These are phyloP conservation scores for Cheilosia urbana DNA, from an alignment of 2,888 invertebrate species.

Conservation along the genomic window DNA sequence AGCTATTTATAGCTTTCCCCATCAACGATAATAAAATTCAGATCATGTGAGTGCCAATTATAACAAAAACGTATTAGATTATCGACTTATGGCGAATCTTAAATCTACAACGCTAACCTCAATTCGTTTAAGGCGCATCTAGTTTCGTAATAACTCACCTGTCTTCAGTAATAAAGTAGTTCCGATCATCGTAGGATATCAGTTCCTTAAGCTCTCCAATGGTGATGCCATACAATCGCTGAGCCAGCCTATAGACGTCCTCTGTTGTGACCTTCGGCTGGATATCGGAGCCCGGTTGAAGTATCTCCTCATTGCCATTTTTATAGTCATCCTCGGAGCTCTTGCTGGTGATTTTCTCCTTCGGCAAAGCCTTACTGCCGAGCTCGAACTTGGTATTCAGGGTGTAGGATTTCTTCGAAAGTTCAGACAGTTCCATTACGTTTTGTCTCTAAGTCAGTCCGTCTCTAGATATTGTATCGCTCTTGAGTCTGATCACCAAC, in stretches of 20 bases:
- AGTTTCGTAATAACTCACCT: slow-evolving; percentile 79
- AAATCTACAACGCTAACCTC: neutral
- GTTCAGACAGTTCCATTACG: slow-evolving; percentile 80
- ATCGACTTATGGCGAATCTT: neutral
- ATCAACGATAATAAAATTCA: slow-evolving; percentile 10
- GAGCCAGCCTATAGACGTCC: slow-evolving; percentile 80
- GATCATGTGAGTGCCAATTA: slow-evolving; percentile 43
- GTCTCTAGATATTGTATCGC: slow-evolving; percentile 35
- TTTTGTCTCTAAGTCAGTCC: slow-evolving; percentile 71
- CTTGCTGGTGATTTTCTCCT: slow-evolving; percentile 48
- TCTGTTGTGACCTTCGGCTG: slow-evolving; percentile 80
- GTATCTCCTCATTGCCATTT: slow-evolving; percentile 56
- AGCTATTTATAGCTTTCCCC: slow-evolving; percentile 16
- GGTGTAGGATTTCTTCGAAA: slow-evolving; percentile 82
- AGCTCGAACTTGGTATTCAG: slow-evolving; percentile 81
- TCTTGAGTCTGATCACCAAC: slow-evolving; percentile 63
- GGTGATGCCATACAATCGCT: slow-evolving; percentile 83
- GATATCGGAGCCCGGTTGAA: slow-evolving; percentile 82
- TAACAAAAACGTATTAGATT: neutral
- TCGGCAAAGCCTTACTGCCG: slow-evolving; percentile 66
- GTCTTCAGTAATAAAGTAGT: slow-evolving; percentile 82
- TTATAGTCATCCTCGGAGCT: slow-evolving; percentile 23
- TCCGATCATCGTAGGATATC: slow-evolving; percentile 83
- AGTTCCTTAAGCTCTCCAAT: slow-evolving; percentile 81
- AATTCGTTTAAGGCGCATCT: neutral